Evolutionary conservation across 2,888 invertebrate genomes (phyloP), one percentile per base, ranked within the genome.

Genomic region (Trichogramma evanescens): DNA sequence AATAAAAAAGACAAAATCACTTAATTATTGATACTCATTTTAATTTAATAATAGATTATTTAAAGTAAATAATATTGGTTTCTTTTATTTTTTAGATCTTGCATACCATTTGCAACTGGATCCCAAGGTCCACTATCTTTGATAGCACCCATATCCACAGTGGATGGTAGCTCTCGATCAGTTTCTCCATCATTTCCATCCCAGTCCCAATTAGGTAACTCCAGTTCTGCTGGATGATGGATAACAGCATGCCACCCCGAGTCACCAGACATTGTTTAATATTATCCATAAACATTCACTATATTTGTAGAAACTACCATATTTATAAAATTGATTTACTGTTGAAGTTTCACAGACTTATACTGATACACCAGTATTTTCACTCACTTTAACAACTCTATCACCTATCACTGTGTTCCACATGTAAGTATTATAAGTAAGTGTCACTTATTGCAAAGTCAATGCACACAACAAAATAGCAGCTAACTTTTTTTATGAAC

Each of bases 101-200:
- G 74, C 61, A 69, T 71, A 60, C 74, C 76, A 61, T 26, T 26
- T 26, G 72, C 72, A 13, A 73, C 70, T 60, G 77, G 77, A 67
- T 76, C 73, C 77, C 77, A 78, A 58, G 74, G 77, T 52, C 77
- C 76, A 58, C 79, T 80, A 65, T 81, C 82, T 74, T 84, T 85
- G 71, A 86, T 83, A 61, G 85, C 85, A 69, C 84, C 83, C 78
- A 86, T 86, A 69, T 86, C 86, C 63, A 86, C 85, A 40, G 86
- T 86, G 41, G 85, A 85, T 9, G 85, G 85, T 68, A 85, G 77
- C 65, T 78, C 77, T 68, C 84, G 82, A 63, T 84, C 83, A 51
- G 83, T 82, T 73, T 85, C 85, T 9, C 83, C 83, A 75, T 85
- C 85, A 64, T 81, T 76, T 63, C 76, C 77, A 65, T 74, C 77